Evolutionary conservation across 2,888 invertebrate genomes (phyloP), one percentile per base, ranked within the genome.

Genomic region (Agrotis puta): DNA sequence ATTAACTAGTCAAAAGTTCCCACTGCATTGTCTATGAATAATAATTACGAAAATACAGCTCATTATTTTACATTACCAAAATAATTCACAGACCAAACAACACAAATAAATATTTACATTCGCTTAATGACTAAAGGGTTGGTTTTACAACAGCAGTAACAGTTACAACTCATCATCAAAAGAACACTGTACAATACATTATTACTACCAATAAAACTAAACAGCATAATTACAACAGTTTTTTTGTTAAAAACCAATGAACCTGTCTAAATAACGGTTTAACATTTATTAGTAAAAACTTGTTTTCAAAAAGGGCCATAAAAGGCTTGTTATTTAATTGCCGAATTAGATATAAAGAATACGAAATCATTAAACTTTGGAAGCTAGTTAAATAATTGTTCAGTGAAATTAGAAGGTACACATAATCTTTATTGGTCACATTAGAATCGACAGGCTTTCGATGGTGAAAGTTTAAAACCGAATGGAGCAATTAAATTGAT

Each of bases 401-500:
- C 87, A 88, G 85, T 88, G 85, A 88, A 90, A 91, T 90, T 89
- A 88, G 87, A 88, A 88, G 86, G 87, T 85, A 87, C 88, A 88
- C 83, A 91, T 92, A 90, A 93, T 93, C 91, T 94, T 94, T 93
- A 93, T 92, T 92, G 89, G 89, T 78, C 87, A 88, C 92, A 92
- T 93, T 92, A 92, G 90, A 89, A 93, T 92, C 91, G 92, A 92
- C 92, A 91, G 90, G 88, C 91, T 90, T 92, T 93, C 89, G 88
- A 92, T 89, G 90, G 90, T 90, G 94, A 94, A 94, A 94, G 93
- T 92, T 80, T 68, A 82, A 88, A 88, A 88, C 89, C 90, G 88
- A 90, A 94, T 94, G 90, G 92, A 94, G 94, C 92, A 92, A 94
- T 95, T 93, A 94, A 92, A 94, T 94, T 90, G 94, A 94, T 93